Base-by-base conservation (phyloP, 2,888 invertebrate genomes). In the Piscicola geometra region DNA sequence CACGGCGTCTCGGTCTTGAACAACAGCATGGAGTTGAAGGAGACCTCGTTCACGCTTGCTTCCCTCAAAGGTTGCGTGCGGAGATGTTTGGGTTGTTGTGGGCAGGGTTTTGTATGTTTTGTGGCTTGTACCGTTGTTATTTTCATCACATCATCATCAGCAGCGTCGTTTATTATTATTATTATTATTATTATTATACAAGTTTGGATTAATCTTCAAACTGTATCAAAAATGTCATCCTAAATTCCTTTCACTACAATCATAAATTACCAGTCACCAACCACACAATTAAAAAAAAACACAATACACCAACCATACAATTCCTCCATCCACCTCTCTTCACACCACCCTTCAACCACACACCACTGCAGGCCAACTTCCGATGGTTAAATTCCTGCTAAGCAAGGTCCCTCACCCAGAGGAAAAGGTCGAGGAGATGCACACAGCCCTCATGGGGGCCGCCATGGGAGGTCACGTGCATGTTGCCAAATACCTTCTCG, bases 401-500 rank as follows among this genome's bases (percentile, higher is more conserved):
- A 93, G 93, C 82, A 95, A 95, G 70, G 97, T 97, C 78, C 96
- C 96, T 28, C 96, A 96, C 79, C 89, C 94, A 86, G 96, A 97
- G 87, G 97, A 97, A 88, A 97, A 97, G 88, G 97, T 96, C 9
- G 97, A 98, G 86, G 99, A 99, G 88, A 96, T 99, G 95, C 98
- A 99, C 87, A 98, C 98, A 36, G 98, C 98, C 67, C 88, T 99
- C 67, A 98, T 99, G 97, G 98, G 99, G 87, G 98, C 98, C 74
- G 95, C 96, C 78, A 99, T 99, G 98, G 98, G 99, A 86, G 98
- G 99, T 0, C 98, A 99, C 85, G 94, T 97, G 0, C 97, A 98
- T 87, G 98, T 99, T 69, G 97, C 97, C 9, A 88, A 94, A 81
- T 88, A 98, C 79, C 88, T 99, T 79, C 88, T 99, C 28, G 96